Evolutionary conservation across 2,888 invertebrate species (phyloP).

Genomic region (Drosophila histrio): DNA sequence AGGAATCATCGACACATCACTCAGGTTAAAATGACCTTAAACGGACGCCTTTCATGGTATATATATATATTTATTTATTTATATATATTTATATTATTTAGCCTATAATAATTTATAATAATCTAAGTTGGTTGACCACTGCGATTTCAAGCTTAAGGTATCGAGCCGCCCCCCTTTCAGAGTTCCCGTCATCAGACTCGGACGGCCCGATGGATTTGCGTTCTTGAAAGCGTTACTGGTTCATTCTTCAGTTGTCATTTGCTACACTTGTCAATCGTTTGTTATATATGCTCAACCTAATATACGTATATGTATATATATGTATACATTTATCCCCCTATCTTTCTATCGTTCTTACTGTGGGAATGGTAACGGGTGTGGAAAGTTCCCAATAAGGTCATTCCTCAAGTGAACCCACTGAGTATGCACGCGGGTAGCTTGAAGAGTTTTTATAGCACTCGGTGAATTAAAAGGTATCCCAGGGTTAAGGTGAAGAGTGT

Average conservation of each 20-base stretch:
- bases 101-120: not conserved
- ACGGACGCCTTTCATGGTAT: no score
- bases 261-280: constrained; percentile 28
- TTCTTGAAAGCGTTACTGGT: constrained; percentile 25
- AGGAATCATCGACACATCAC: constrained; percentile 5
- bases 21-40: no score
- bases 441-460: not conserved
- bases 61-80: no score
- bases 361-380: not conserved
- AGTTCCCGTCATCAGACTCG: not conserved
- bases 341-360: not conserved
- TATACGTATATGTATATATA: not conserved
- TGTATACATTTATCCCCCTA: no score
- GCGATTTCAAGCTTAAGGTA: constrained; percentile 41
- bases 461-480: no score
- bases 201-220: constrained; percentile 28
- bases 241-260: constrained; percentile 2
- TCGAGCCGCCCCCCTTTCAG: constrained; percentile 9
- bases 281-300: constrained; percentile 5
- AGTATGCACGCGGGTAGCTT: not conserved
- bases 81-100: no score
- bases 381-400: not conserved
- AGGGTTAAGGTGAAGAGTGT: no score
- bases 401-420: not conserved
- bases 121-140: constrained; percentile 1